phyloP scores from a whole-genome alignment of 2,888 invertebrate species.

The Apamea monoglypha region DNA sequence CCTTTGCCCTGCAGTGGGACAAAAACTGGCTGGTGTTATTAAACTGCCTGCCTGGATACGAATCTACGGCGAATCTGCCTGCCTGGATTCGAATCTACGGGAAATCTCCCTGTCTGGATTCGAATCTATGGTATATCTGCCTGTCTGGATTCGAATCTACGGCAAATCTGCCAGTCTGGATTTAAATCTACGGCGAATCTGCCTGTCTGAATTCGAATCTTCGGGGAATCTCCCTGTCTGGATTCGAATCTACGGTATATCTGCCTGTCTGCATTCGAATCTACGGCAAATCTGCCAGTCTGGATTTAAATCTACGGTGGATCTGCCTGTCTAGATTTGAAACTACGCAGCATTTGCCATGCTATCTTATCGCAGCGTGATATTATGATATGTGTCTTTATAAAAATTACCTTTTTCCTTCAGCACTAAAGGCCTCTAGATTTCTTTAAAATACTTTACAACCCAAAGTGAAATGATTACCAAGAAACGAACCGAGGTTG shows the following conservation, averaged over 20 bases:
- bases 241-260: not conserved
- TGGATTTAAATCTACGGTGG: not conserved
- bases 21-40: too few species aligned
- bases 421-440: constrained; percentile 9
- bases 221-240: not conserved
- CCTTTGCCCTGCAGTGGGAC: too few species aligned
- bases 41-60: not conserved
- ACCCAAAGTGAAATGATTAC: constrained; percentile 47
- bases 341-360: not conserved
- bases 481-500: constrained; percentile 45
- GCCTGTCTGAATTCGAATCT: too few species aligned
- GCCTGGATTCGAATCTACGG: too few species aligned
- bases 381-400: not conserved
- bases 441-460: constrained; percentile 9
- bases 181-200: too few species aligned
- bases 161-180: too few species aligned
- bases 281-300: not conserved
- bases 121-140: not conserved
- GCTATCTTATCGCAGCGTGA: not conserved
- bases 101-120: too few species aligned
- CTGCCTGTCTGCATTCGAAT: not conserved
- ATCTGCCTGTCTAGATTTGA: not conserved
- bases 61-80: not conserved
- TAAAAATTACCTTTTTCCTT: constrained; percentile 1
- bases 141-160: too few species aligned